Evolutionary conservation across 2,888 invertebrate species (phyloP).

Genomic region (Agrotis exclamationis): DNA sequence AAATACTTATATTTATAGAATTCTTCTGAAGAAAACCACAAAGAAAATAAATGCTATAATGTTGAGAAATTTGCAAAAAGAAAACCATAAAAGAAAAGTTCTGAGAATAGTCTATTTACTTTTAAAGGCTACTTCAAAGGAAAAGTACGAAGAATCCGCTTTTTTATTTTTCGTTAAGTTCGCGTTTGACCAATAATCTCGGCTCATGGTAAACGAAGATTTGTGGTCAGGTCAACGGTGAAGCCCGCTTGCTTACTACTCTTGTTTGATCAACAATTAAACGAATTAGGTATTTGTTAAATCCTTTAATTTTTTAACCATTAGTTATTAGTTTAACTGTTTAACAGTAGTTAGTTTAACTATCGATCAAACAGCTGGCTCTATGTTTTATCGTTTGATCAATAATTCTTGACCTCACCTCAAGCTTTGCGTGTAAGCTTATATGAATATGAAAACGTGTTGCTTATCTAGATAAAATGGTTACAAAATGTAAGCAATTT

Average conservation of each 20-base stretch:
- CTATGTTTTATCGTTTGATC: slow-evolving; percentile 51
- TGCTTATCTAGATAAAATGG: slow-evolving; percentile 45
- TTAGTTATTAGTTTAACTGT: too few relatives aligned
- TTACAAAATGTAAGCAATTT: slow-evolving; percentile 22
- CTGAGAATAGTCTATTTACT: background rate
- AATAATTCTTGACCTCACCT: slow-evolving; percentile 46
- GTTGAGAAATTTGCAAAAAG: slow-evolving; percentile 4
- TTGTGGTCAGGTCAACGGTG: too few relatives aligned
- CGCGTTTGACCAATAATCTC: too few relatives aligned
- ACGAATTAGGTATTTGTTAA: too few relatives aligned
- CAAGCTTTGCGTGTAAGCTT: slow-evolving; percentile 53
- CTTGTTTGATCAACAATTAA: too few relatives aligned
- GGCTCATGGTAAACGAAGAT: too few relatives aligned
- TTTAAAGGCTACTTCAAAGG: slow-evolving; percentile 17
- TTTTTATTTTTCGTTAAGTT: slow-evolving; percentile 2
- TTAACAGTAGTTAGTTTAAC: too few relatives aligned
- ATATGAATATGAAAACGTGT: slow-evolving; percentile 25
- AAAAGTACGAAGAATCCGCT: slow-evolving; percentile 19
- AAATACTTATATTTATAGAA: slow-evolving; percentile 9
- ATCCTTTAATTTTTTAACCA: too few relatives aligned
- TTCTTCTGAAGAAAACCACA: background rate
- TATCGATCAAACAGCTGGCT: too few relatives aligned
- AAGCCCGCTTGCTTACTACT: too few relatives aligned
- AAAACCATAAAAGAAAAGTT: background rate
- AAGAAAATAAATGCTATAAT: slow-evolving; percentile 11